Evolutionary conservation across 2,113 vertebrate species (phyloP), one percentile per base, ranked within the genome.

Genomic region (Equus quagga): DNA sequence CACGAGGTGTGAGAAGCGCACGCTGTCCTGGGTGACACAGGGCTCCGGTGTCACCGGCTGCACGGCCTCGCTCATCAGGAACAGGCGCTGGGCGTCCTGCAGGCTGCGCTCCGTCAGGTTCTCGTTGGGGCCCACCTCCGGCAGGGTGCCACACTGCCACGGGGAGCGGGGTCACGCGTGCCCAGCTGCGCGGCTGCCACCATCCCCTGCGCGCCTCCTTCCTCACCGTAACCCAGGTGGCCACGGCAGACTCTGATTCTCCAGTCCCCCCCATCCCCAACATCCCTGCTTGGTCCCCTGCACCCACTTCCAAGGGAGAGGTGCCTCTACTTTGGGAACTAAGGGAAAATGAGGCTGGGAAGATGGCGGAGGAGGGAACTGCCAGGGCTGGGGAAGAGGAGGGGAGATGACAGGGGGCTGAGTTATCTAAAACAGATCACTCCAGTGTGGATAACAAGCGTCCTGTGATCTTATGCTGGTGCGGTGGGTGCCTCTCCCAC

Each of bases 11-110:
- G 99, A 99, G 98, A 99, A 99, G 28, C 99, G 99, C 64, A 99
- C 99, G 72, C 99, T 99, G 98, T 99, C 99, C 98, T 99, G 99
- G 96, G 99, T 99, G 97, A 99, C 99, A 0, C 99, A 99, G 0
- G 99, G 99, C 95, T 99, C 99, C 0, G 99, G 99, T 0, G 99
- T 99, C 97, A 99, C 99, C 0, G 99, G 99, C 98, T 99, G 99
- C 93, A 99, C 99, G 33, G 99, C 99, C 8, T 99, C 99, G 0
- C 99, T 99, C 99, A 99, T 99, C 92, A 99, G 99, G 98, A 99
- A 99, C 91, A 99, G 98, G 73, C 99, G 99, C 98, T 99, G 99
- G 0, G 99, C 99, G 0, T 99, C 99, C 98, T 99, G 99, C 96
- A 99, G 99, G 98, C 99, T 99, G 97, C 99, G 99, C 98, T 99